Percentiles rank a stretch among this genome's conserved stretches.
phyloP scores from a whole-genome alignment of 2,888 invertebrate species.

The Cistogaster globosa region DNA sequence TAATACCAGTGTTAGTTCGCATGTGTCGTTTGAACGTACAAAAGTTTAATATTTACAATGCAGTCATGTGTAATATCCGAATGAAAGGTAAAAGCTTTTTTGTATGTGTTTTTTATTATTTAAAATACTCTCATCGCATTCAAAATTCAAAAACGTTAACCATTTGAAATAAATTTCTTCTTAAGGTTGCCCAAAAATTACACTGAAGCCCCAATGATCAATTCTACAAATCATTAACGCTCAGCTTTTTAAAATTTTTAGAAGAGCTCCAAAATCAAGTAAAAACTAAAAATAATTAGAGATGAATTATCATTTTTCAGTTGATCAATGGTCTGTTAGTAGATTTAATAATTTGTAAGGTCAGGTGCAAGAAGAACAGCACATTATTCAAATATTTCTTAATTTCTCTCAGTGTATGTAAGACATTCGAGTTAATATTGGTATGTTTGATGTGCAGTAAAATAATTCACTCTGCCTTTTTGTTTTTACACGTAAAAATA shows the following conservation, averaged over 20 bases:
- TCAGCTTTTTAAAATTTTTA: no score
- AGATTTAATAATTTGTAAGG: no score
- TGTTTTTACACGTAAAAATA: conserved; percentile 21
- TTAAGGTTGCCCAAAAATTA: no score
- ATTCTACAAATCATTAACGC: no score
- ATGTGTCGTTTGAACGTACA: conserved; percentile 21
- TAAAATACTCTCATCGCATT: conserved; percentile 9
- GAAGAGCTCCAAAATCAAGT: no score
- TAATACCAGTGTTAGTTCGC: conserved; percentile 36
- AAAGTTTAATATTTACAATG: conserved; percentile 64
- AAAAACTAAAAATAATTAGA: no score
- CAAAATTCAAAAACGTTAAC: background rate
- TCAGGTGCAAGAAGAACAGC: no score
- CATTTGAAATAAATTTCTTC: background rate
- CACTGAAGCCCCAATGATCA: no score
- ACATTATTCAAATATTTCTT: background rate
- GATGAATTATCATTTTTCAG: no score
- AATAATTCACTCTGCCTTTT: conserved; percentile 53
- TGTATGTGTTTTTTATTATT: conserved; percentile 31
- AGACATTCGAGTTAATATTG: conserved; percentile 29
- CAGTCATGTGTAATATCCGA: conserved; percentile 56
- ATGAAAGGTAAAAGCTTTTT: conserved; percentile 49
- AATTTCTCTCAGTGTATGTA: conserved; percentile 24
- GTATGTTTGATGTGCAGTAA: conserved; percentile 52
- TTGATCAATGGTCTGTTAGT: no score